A percentile compares a stretch with the other conserved stretches of the same genome.
These are phyloP conservation scores for Tachycineta bicolor DNA, from an alignment of 2,113 vertebrate genomes.

Conservation along the genomic window DNA sequence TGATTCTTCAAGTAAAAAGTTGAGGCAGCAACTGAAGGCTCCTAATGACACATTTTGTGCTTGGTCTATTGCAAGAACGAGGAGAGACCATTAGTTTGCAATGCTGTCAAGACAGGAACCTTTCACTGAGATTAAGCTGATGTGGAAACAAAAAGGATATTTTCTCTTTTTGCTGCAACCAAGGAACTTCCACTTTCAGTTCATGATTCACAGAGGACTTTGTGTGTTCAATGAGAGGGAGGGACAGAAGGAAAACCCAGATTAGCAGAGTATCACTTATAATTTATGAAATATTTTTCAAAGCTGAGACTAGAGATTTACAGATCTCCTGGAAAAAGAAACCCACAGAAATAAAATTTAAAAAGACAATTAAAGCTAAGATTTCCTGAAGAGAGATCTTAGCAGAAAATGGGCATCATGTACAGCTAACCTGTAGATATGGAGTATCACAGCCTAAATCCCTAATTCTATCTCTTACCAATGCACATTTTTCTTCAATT, in stretches of 20 bases:
- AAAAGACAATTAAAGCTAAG: background rate
- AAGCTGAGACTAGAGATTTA: background rate
- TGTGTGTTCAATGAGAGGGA: background rate
- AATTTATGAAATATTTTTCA: background rate
- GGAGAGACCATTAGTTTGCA: background rate
- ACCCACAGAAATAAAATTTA: background rate
- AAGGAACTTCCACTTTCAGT: background rate
- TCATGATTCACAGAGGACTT: background rate
- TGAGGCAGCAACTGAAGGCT: background rate
- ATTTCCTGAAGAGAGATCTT: background rate
- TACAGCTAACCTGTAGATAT: background rate
- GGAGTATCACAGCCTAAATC: background rate
- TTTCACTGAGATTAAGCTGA: background rate
- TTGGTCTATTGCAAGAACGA: background rate
- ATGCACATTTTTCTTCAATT: background rate
- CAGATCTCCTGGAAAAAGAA: background rate
- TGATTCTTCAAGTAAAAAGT: background rate
- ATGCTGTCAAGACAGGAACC: background rate
- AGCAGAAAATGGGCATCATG: background rate
- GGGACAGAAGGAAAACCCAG: background rate
- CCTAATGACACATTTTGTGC: background rate
- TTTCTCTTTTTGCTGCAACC: background rate
- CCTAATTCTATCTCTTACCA: background rate
- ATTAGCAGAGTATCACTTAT: background rate
- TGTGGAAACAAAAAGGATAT: background rate